phyloP scores from a whole-genome alignment of 2,113 vertebrate genomes.

The Cinclus mexicanus region DNA sequence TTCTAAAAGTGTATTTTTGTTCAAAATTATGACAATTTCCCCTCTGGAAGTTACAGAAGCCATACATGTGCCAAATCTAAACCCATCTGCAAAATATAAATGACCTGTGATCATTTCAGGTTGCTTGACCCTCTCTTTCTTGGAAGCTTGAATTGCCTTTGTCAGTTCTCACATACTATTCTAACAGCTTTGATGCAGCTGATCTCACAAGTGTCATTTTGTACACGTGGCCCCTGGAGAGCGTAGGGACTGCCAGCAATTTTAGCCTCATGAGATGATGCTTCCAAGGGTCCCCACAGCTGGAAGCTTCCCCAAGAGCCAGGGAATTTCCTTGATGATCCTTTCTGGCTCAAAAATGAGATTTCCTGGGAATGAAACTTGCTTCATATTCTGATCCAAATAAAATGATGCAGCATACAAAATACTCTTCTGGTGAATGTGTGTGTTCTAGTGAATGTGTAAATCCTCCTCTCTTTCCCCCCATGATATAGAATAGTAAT shows the following conservation, averaged over 20 bases:
- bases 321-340: not conserved
- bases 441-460: not conserved
- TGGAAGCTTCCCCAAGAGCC: not conserved
- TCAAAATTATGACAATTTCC: not conserved
- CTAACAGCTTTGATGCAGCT: not conserved
- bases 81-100: not conserved
- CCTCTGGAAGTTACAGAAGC: not conserved
- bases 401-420: not conserved
- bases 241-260: not conserved
- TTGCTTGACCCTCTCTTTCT: not conserved
- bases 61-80: accelerated
- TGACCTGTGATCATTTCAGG: not conserved
- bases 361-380: not conserved
- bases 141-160: not conserved
- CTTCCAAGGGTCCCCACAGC: not conserved
- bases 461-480: conserved; percentile 4
- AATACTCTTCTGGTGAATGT: not conserved
- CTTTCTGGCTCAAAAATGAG: not conserved
- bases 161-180: not conserved
- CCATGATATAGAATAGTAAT: conserved; percentile 17
- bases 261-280: not conserved
- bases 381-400: not conserved
- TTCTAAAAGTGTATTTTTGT: not conserved
- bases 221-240: not conserved
- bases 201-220: accelerated